phyloP scores from a whole-genome alignment of 2,797 vertebrate species.

The Neoniphon sammara region DNA sequence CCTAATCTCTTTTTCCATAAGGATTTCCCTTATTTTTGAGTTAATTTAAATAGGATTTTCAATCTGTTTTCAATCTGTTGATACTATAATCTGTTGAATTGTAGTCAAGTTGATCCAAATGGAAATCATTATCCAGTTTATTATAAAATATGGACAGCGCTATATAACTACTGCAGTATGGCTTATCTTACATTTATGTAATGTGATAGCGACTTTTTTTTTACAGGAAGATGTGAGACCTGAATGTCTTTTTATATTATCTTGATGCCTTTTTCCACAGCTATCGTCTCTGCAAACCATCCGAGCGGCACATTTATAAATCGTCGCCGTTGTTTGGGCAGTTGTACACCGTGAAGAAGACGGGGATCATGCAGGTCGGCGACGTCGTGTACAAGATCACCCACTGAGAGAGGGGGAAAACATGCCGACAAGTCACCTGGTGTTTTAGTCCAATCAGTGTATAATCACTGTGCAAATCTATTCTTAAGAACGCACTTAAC shows the following conservation, averaged over 20 bases:
- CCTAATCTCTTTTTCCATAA: no score
- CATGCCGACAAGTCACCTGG: neutral
- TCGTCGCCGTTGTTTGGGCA: slow-evolving; percentile 88
- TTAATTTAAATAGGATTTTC: no score
- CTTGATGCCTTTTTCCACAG: slow-evolving; percentile 73
- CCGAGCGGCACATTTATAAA: slow-evolving; percentile 86
- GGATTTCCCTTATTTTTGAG: no score
- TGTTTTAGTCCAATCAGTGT: neutral
- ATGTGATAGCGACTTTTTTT: neutral
- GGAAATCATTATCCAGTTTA: no score
- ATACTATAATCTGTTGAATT: no score
- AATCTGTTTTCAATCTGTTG: no score
- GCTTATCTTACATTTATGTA: neutral
- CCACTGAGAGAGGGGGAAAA: slow-evolving; percentile 53
- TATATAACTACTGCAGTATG: no score
- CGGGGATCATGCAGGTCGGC: slow-evolving; percentile 87
- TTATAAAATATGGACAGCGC: neutral
- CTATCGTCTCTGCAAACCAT: slow-evolving; percentile 89
- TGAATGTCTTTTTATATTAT: neutral
- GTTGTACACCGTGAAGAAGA: slow-evolving; percentile 87
- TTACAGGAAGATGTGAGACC: no score
- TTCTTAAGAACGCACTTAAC: neutral
- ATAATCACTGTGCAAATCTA: neutral
- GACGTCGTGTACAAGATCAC: slow-evolving; percentile 88
- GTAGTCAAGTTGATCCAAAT: no score